Evolutionary conservation across 1,140 invertebrate genomes (phyloP), one percentile per base, ranked within the genome.

Genomic region (Colletes gigas): DNA sequence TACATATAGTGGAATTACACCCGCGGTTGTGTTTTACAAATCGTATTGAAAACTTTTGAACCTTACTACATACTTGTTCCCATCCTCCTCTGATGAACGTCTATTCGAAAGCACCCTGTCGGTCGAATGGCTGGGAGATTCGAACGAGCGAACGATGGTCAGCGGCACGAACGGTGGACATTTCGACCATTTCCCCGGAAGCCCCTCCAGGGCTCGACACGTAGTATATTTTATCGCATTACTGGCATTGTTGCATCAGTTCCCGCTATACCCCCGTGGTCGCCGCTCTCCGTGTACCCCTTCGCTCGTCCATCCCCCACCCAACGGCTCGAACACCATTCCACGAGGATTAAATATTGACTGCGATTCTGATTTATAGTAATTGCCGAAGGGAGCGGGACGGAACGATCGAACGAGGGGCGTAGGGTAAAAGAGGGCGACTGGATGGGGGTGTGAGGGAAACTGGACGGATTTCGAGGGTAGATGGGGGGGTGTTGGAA

Each of bases 301-400:
- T 50, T 71, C 77, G 77, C 66, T 72, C 77, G 73, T 69, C 72
- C 67, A 65, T 69, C 67, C 63, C 73, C 50, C 72, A 14, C 3
- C n/a, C 70, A 70, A 6, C 69, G 71, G 89, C 86, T 82, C 83
- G 88, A 90, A 88, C 90, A 88, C 91, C 87, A 91, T 92, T 91
- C 90, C 89, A 88, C 89, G 88, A 89, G 91, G 92, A 93, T 93
- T 93, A 92, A 93, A 92, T 93, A 93, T 92, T 91, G 92, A 92
- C 92, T 92, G 90, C 91, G 89, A 92, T 93, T 92, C 90, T 93
- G 92, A 93, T 93, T 93, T 93, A 93, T 93, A 93, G 91, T 92
- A 92, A 93, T 93, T 93, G 92, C 91, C 88, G 89, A 69, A 75
- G 82, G 84, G 85, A 84, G 82, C 19, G 82, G 81, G 79, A 85